Conservation (phyloP, 2,113 vertebrate species). For the Percopsis transmontana region DNA sequence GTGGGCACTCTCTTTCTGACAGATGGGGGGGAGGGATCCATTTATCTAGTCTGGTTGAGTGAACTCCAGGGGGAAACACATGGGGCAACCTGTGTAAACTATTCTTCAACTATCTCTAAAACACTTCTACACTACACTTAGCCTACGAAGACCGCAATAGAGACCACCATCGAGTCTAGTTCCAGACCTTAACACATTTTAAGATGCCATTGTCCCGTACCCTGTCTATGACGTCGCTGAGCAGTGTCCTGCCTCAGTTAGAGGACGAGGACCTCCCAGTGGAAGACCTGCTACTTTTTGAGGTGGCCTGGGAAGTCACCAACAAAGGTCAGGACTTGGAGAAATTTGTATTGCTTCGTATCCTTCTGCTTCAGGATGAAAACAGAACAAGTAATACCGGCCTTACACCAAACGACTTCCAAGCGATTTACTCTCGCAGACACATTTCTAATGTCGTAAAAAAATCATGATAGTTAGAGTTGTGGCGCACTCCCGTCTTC, state of each 20-base stretch:
- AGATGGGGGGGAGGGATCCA: too few relatives aligned
- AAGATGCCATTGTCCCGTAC: slow-evolving; percentile 88
- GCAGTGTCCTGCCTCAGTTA: slow-evolving; percentile 84
- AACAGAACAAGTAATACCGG: too few relatives aligned
- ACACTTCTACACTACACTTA: not conserved
- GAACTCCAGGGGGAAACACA: not conserved
- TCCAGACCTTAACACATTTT: not conserved
- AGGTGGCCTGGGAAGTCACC: slow-evolving; percentile 94
- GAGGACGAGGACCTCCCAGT: slow-evolving; percentile 86
- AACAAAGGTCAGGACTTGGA: slow-evolving; percentile 87
- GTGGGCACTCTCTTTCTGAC: not conserved
- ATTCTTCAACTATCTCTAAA: not conserved
- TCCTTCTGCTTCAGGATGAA: too few relatives aligned
- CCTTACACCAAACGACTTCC: too few relatives aligned
- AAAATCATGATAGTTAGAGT: too few relatives aligned
- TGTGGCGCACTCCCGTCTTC: too few relatives aligned
- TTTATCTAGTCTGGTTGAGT: not conserved
- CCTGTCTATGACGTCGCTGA: slow-evolving; percentile 90
- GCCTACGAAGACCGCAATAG: not conserved
- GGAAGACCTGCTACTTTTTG: slow-evolving; percentile 90
- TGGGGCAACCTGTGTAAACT: too few relatives aligned
- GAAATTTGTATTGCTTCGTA: too few relatives aligned
- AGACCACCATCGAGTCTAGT: not conserved
- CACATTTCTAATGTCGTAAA: too few relatives aligned
- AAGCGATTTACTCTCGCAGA: too few relatives aligned